phyloP scores from a whole-genome alignment of 2,797 vertebrate genomes.

The Jordanella pulchra region DNA sequence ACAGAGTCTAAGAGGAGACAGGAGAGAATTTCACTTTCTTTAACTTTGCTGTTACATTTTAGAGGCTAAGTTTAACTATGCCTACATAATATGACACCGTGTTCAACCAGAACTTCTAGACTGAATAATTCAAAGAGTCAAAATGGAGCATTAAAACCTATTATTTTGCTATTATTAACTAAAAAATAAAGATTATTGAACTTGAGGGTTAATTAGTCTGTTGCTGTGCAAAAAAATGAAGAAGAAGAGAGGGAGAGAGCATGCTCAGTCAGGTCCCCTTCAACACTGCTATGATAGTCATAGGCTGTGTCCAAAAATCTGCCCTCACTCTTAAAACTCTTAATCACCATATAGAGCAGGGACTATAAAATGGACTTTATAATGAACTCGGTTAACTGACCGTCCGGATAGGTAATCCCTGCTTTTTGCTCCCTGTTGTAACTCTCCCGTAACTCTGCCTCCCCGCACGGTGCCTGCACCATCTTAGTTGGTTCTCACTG shows the following conservation, averaged over 20 bases:
- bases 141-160: neutral
- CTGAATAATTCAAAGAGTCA: neutral
- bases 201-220: neutral
- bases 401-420: too few relatives aligned
- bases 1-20: neutral
- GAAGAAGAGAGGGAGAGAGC: too few relatives aligned
- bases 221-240: slow-evolving; percentile 9
- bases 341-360: too few relatives aligned
- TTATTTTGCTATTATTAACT: neutral
- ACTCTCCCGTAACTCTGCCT: too few relatives aligned
- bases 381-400: too few relatives aligned
- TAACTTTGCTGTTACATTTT: neutral
- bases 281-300: neutral
- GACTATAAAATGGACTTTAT: too few relatives aligned
- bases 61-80: neutral
- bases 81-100: neutral
- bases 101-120: neutral
- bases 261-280: neutral
- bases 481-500: too few relatives aligned
- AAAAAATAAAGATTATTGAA: neutral
- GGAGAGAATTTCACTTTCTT: neutral
- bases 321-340: too few relatives aligned
- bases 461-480: too few relatives aligned
- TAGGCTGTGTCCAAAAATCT: too few relatives aligned
- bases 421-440: too few relatives aligned